Evolutionary conservation across 2,113 vertebrate species (phyloP).

Genomic region (Passer domesticus): DNA sequence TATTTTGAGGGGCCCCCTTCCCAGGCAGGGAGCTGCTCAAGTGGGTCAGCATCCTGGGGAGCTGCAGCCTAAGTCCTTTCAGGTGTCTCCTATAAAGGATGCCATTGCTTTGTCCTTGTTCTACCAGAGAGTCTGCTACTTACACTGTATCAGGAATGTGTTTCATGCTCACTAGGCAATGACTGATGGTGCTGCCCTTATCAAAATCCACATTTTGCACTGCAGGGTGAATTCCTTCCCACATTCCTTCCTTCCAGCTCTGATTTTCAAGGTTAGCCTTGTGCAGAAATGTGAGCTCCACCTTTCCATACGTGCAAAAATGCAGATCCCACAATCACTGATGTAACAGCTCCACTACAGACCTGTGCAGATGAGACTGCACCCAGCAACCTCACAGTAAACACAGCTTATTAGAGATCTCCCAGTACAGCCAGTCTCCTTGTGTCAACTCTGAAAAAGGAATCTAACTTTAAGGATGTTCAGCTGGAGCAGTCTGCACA

Average conservation of each 20-base stretch:
- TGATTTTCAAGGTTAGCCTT: background rate
- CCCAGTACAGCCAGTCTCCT: background rate
- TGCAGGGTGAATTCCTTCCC: background rate
- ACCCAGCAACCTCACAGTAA: background rate
- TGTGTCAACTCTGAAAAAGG: background rate
- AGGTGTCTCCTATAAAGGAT: background rate
- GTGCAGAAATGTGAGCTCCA: background rate
- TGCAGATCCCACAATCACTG: background rate
- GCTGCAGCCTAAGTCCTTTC: background rate
- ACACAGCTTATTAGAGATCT: background rate
- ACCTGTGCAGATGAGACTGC: background rate
- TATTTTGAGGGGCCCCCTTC: background rate
- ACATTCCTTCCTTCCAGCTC: background rate
- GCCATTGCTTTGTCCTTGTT: background rate
- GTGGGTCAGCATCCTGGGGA: background rate
- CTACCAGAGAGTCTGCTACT: background rate
- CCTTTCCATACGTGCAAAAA: background rate
- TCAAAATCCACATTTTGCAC: background rate
- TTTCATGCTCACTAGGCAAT: background rate
- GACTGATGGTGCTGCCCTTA: background rate
- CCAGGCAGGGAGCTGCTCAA: background rate
- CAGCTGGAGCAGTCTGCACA: background rate
- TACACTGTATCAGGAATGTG: fast-evolving
- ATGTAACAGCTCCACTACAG: background rate
- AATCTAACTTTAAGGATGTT: background rate